Evolutionary conservation across 2,113 vertebrate genomes (phyloP), one percentile per base, ranked within the genome.

Genomic region (Murina feae): DNA sequence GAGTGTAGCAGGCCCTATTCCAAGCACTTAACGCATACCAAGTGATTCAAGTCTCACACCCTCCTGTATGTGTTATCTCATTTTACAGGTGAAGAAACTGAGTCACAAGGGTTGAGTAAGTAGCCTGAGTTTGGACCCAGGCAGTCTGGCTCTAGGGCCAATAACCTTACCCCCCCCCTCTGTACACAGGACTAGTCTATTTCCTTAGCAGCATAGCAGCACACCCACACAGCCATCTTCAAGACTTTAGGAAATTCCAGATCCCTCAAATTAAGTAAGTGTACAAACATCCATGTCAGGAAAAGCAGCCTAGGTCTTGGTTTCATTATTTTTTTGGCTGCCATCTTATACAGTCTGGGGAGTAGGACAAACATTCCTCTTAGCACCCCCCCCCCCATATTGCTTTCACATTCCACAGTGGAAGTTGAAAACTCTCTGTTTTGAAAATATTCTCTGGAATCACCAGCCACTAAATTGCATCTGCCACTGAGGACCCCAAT

Each of bases 361-460:
- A 94, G 53, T 35, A 68, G 42, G 84, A 60, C 17, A 66, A n/a
- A 20, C 78, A 72, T 21, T n/a, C 25, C 21, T 65, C 47, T 76
- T 42, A 13, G 39, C 1, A 5, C 58, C 58, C 23, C 10, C 58
- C 58, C 28, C 21, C 6, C 42, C 25, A 7, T 7, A 1, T 80
- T 65, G 14, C 75, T 55, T 58, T 55, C 49, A 58, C 74, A 44
- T 80, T 82, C 80, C 80, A 71, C 44, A 30, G 10, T 85, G 58
- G 91, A 93, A 32, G 37, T 88, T 69, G 68, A 80, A 93, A 92
- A 85, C 49, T 58, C 74, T 55, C 6, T 4, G 47, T 66, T 94
- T 76, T 83, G 49, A 47, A 95, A 95, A 49, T 47, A 63, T 23
- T 44, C n/a, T 94, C 55, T 91, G 72, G 80, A 78, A 89, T 90